Evolutionary conservation across 2,888 invertebrate species (phyloP), one percentile per base, ranked within the genome.

Genomic region (Elgonia sp.): DNA sequence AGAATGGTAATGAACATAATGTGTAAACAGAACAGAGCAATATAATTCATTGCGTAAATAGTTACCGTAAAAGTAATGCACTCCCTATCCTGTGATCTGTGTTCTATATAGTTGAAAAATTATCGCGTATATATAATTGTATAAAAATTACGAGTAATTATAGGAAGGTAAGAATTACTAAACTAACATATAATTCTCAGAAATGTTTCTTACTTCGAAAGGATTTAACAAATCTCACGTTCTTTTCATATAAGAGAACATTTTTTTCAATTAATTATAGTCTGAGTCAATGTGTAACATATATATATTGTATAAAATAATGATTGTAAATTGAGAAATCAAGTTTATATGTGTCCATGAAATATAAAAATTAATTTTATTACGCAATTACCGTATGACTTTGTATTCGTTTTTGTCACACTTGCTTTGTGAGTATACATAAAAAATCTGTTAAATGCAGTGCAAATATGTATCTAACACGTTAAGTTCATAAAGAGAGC

Each of bases 381-480:
- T 62, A 42, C 21, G 29, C 53, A 62, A 20, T 81, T 62, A 72
- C 40, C 60, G 72, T 39, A 21, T 53, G 63, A 50, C 37, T 80
- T 60, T 29, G 63, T 81, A 72, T 81, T 70, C 60, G 8, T 57
- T 62, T 50, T 70, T 69, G 14, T 12, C 69, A 20, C 40, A 60
- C 55, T 57, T 60, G 69, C 67, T 73, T 20, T 29, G 14, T 57
- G 29, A 72, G 77, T 29, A 5, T 50, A 77, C 72, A 72, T 72
- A 77, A 77, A 77, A 84, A 84, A 77, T 53, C 76, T 63, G 70
- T 46, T 84, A 84, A 84, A 72, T 77, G 77, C 77, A 72, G 77
- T 77, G 69, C 72, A 77, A 84, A 79, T 84, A 84, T 72, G 79
- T 79, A 79, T 79, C 57, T 79, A 79, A 29, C 67, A 42, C 70